Conservation (phyloP, 2,797 vertebrate genomes). For the Eutrigla gurnardus region DNA sequence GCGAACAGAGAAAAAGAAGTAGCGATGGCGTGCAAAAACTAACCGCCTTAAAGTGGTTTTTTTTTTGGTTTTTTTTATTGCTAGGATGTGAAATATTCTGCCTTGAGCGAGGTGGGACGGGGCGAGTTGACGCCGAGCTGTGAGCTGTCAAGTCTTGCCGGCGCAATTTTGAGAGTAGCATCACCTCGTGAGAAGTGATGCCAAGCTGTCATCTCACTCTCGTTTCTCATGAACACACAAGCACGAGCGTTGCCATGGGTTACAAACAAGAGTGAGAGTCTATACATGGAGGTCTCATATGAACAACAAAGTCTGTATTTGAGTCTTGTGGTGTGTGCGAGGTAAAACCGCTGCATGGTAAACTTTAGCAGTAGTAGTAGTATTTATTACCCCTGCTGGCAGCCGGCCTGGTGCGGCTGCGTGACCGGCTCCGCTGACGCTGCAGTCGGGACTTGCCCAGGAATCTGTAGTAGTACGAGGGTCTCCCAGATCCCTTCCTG, state of each 20-base stretch:
- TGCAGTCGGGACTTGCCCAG: constrained; percentile 95
- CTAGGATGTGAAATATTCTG: constrained; percentile 1
- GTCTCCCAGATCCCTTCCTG: constrained; percentile 94
- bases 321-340: neutral
- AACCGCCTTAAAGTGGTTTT: constrained; percentile 11
- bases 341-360: constrained; percentile 22
- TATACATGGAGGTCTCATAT: constrained; percentile 1
- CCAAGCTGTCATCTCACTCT: constrained; percentile 54
- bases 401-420: constrained; percentile 91
- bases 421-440: constrained; percentile 96
- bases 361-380: constrained; percentile 35
- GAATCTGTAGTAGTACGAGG: constrained; percentile 97
- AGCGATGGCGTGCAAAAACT: constrained; percentile 21
- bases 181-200: constrained; percentile 58
- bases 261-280: constrained; percentile 17
- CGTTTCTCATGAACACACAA: constrained; percentile 12
- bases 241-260: neutral
- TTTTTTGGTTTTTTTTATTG: neutral
- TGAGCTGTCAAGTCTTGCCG: constrained; percentile 36
- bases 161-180: constrained; percentile 29
- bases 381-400: constrained; percentile 89
- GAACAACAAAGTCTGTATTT: neutral
- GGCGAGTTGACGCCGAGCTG: constrained; percentile 17
- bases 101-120: constrained; percentile 10
- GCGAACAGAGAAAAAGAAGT: constrained; percentile 11